Percentiles rank a stretch among this genome's conserved stretches.
These are phyloP conservation scores for Pachyseris speciosa DNA, from an alignment of 64 coral and sea anemone genomes.

Conservation along the genomic window DNA sequence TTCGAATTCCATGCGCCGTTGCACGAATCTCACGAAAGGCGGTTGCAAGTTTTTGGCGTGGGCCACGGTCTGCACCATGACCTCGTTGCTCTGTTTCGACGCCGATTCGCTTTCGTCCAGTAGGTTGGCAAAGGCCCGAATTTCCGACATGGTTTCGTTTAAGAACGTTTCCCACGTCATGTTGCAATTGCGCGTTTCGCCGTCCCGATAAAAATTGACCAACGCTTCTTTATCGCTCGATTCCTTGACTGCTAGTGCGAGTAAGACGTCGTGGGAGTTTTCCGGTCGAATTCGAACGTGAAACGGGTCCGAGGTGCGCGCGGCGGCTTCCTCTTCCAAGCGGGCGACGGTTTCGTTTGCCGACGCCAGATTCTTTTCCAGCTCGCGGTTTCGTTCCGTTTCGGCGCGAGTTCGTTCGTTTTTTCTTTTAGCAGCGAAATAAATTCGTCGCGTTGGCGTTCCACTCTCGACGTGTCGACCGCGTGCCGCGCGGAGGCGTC, in stretches of 20 bases:
- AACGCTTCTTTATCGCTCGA: not conserved
- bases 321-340: not conserved
- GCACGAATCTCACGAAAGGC: not conserved
- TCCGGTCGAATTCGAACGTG: not conserved
- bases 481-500: not conserved
- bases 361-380: not conserved
- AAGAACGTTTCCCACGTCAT: not conserved
- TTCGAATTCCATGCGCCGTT: not conserved
- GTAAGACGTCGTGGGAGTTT: not conserved
- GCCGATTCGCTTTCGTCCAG: not conserved
- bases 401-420: not conserved
- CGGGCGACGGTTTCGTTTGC: not conserved
- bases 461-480: not conserved
- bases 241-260: not conserved
- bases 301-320: not conserved
- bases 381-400: not conserved
- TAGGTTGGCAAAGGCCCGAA: not conserved
- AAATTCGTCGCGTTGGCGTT: not conserved
- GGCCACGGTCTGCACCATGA: not conserved
- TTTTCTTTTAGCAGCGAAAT: not conserved
- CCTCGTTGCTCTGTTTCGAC: too few relatives aligned
- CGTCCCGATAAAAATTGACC: not conserved
- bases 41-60: not conserved
- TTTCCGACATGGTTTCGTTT: not conserved
- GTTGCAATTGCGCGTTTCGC: not conserved